phyloP scores from a whole-genome alignment of 2,888 invertebrate genomes.

The Perizoma flavofasciatum region DNA sequence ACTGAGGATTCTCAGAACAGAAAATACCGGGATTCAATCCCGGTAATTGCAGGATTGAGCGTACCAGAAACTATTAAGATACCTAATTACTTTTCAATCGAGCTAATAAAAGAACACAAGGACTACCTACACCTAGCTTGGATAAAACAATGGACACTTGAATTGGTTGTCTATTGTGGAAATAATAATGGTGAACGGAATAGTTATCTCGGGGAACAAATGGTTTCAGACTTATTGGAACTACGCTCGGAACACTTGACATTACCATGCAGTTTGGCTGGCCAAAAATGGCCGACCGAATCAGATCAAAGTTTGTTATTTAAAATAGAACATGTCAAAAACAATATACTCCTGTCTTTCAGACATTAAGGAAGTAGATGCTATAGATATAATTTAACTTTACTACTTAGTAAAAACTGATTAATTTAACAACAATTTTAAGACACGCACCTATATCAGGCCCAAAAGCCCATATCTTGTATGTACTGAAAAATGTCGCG shows the following conservation, averaged over 20 bases:
- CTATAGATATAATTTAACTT: too few species aligned
- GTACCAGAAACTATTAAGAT: not conserved
- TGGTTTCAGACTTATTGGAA: slow-evolving; percentile 14
- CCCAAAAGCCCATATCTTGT: too few species aligned
- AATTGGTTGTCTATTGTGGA: slow-evolving; percentile 33
- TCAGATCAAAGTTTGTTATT: not conserved
- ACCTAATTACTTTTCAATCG: slow-evolving; percentile 7
- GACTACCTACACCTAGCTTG: slow-evolving; percentile 5
- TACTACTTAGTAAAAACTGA: too few species aligned
- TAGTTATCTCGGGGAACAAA: slow-evolving; percentile 15
- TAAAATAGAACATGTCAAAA: too few species aligned
- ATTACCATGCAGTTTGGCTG: slow-evolving; percentile 1
- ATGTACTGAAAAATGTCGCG: too few species aligned
- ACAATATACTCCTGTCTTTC: not conserved
- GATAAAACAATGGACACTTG: slow-evolving; percentile 38
- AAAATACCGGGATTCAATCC: too few species aligned
- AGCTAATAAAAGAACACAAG: slow-evolving; percentile 1
- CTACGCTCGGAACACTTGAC: not conserved
- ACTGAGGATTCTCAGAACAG: too few species aligned
- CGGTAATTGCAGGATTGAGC: too few species aligned
- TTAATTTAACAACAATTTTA: too few species aligned
- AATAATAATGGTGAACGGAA: slow-evolving; percentile 26
- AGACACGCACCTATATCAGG: too few species aligned
- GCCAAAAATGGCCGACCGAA: not conserved
- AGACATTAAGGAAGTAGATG: too few species aligned